A percentile compares a stretch with the other conserved stretches of the same genome.
These are phyloP conservation scores for Spea multiplicata DNA, from an alignment of 2,113 vertebrate genomes.

Conservation along the genomic window DNA sequence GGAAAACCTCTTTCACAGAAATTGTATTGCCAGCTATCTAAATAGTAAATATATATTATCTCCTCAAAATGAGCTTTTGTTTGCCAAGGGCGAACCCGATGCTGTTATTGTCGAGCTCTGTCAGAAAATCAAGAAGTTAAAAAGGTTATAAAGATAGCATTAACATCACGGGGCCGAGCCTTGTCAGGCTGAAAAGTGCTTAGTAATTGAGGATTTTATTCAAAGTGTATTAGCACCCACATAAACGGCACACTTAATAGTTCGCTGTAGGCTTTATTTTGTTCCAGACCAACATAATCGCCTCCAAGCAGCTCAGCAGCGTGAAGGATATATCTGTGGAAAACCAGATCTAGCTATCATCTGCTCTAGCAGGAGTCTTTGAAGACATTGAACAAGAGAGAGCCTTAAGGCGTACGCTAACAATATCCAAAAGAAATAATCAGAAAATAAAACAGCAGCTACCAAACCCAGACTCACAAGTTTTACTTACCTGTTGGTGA, in stretches of 20 bases:
- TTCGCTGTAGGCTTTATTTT: conserved; percentile 65
- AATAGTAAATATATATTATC: conserved; percentile 83
- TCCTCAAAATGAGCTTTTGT: conserved; percentile 72
- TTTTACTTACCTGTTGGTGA: neutral
- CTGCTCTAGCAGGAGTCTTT: conserved; percentile 49
- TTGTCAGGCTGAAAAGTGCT: conserved; percentile 67
- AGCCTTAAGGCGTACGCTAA: conserved; percentile 54
- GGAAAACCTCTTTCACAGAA: conserved; percentile 79
- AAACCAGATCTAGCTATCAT: conserved; percentile 51
- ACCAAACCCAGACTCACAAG: neutral
- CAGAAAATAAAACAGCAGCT: conserved; percentile 8
- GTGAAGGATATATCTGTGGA: conserved; percentile 53
- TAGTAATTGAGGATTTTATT: conserved; percentile 69
- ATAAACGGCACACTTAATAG: conserved; percentile 61
- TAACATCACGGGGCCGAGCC: conserved; percentile 67
- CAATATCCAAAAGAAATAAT: conserved; percentile 49
- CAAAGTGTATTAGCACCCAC: conserved; percentile 67
- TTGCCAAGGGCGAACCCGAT: conserved; percentile 74
- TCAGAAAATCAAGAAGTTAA: conserved; percentile 72
- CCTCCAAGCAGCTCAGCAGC: conserved; percentile 52
- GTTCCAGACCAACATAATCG: conserved; percentile 59
- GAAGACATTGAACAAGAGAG: conserved; percentile 50
- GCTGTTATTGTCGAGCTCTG: conserved; percentile 68
- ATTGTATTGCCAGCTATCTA: conserved; percentile 77
- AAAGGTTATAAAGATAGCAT: conserved; percentile 77